A percentile compares a stretch with the other conserved stretches of the same genome.
These are phyloP conservation scores for Pycnomerus fuliginosus DNA, from an alignment of 2,888 invertebrate genomes.

Conservation along the genomic window DNA sequence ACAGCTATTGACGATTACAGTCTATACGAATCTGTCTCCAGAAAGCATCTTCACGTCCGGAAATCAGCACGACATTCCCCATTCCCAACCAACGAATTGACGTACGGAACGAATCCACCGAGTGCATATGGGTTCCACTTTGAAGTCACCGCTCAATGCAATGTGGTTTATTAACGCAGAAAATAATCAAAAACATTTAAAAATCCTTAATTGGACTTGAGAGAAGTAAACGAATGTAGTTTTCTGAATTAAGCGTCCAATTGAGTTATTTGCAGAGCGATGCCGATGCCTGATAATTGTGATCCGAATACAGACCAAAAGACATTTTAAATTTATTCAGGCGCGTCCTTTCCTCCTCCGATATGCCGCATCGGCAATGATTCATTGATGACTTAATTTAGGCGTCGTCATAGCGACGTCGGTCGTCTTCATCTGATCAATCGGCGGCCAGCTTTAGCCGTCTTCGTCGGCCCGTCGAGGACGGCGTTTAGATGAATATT, in stretches of 20 bases:
- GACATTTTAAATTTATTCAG: conserved; percentile 50
- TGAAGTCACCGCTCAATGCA: conserved; percentile 38
- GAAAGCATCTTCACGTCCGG: conserved; percentile 1
- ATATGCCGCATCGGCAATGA: conserved; percentile 50
- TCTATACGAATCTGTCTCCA: conserved; percentile 20
- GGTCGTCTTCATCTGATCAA: conserved; percentile 40
- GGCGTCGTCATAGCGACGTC: conserved; percentile 49
- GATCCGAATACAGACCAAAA: conserved; percentile 26
- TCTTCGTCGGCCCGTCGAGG: conserved; percentile 39
- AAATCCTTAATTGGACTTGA: conserved; percentile 45
- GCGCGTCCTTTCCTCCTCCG: conserved; percentile 28
- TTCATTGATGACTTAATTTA: conserved; percentile 54
- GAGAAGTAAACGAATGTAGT: conserved; percentile 41
- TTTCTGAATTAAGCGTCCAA: conserved; percentile 43
- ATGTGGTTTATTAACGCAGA: conserved; percentile 43
- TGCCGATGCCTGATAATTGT: conserved; percentile 37
- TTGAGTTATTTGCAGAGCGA: conserved; percentile 41
- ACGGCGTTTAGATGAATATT: conserved; percentile 51
- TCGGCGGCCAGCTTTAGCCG: conserved; percentile 27
- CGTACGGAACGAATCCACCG: conserved; percentile 17
- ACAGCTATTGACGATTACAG: conserved; percentile 31
- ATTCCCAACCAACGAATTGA: conserved; percentile 2
- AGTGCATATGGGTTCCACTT: conserved; percentile 26
- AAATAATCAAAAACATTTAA: conserved; percentile 46
- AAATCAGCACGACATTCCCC: conserved; percentile 8